Percentiles rank a stretch among this genome's conserved stretches.
phyloP scores from a whole-genome alignment of 2,113 vertebrate species.

The Tiliqua scincoides region DNA sequence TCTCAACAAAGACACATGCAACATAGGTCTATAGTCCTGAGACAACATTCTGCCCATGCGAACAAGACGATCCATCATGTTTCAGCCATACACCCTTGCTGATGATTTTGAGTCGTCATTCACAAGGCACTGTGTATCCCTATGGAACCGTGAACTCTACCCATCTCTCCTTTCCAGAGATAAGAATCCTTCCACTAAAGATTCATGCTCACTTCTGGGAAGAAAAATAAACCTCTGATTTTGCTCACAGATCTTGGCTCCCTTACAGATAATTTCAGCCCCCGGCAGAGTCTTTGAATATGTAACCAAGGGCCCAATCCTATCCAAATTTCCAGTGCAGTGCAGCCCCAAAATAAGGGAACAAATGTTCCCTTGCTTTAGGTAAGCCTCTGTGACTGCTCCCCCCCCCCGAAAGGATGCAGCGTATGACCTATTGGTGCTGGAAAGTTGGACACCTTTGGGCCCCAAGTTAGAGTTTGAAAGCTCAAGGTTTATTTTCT shows the following conservation, averaged over 20 bases:
- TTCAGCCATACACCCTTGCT: not conserved
- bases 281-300: not conserved
- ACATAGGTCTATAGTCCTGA: not conserved
- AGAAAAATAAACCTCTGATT: not conserved
- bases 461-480: not conserved
- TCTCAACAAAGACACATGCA: not conserved
- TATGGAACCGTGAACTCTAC: not conserved
- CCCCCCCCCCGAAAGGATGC: too few species aligned
- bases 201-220: not conserved
- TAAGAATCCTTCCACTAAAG: not conserved
- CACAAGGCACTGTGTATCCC: not conserved
- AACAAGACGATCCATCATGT: not conserved
- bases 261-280: not conserved
- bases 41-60: not conserved
- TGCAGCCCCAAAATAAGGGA: too few species aligned
- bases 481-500: not conserved
- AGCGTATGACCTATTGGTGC: too few species aligned
- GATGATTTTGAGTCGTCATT: not conserved
- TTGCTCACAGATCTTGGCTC: not conserved
- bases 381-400: too few species aligned
- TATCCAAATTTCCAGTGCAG: too few species aligned
- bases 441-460: too few species aligned
- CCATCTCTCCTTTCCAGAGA: not conserved
- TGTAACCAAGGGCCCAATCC: too few species aligned
- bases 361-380: too few species aligned